A percentile compares a stretch with the other conserved stretches of the same genome.
phyloP scores from a whole-genome alignment of 2,888 invertebrate genomes.

The Amiota communis region DNA sequence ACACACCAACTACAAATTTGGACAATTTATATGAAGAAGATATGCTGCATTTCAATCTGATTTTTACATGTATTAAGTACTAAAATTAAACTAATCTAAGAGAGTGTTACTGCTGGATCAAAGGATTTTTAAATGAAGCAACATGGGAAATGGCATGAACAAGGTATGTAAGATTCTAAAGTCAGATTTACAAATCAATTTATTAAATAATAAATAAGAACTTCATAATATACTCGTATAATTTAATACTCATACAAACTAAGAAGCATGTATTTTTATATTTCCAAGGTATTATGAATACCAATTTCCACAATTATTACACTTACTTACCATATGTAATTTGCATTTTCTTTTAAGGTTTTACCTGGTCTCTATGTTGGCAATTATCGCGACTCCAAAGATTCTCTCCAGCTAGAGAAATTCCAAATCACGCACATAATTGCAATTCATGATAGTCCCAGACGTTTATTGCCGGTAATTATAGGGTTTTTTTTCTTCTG shows the following conservation, averaged over 20 bases:
- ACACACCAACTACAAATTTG: too few species aligned
- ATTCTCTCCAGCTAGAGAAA: constrained; percentile 88
- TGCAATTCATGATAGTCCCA: constrained; percentile 95
- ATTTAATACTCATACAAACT: too few species aligned
- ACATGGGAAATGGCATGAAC: constrained; percentile 93
- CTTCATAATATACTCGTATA: not conserved
- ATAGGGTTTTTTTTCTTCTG: not conserved
- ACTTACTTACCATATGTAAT: too few species aligned
- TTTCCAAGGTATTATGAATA: too few species aligned
- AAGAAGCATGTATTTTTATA: too few species aligned
- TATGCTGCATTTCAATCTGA: too few species aligned
- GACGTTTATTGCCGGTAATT: constrained; percentile 85
- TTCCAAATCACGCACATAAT: constrained; percentile 95
- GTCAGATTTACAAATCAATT: constrained; percentile 1
- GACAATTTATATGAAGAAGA: too few species aligned
- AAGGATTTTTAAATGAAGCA: constrained; percentile 69
- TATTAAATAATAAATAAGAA: constrained; percentile 5
- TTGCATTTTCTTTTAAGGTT: constrained; percentile 77
- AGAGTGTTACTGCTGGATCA: constrained; percentile 47
- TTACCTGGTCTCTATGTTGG: constrained; percentile 95
- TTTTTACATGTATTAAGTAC: too few species aligned
- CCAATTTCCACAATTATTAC: too few species aligned
- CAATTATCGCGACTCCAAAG: constrained; percentile 96
- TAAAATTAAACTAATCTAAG: too few species aligned
- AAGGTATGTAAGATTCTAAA: constrained; percentile 77